Base-by-base conservation (phyloP, 2,113 vertebrate species). In the Delphinus delphis region DNA sequence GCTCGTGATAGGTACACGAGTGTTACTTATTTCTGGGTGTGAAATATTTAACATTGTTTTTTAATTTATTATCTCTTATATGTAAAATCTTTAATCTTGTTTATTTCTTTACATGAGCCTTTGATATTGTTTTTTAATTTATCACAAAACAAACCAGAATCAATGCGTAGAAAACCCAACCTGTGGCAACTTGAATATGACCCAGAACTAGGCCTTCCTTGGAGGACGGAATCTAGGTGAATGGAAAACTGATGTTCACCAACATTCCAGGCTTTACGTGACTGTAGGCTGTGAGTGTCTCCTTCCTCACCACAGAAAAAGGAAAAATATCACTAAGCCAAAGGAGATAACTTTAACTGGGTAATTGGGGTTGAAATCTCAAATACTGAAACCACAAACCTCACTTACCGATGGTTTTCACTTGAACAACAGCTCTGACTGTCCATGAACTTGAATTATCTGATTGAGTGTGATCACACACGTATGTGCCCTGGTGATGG, bases 391-490 rank as follows among this genome's bases (percentile, higher is more conserved):
- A 79, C 53, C 85, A 14, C 68, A 79, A 62, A 0, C 38, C 36
- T 76, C 44, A 98, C 98, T 99, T 96, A 99, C 99, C 86, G 4
- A 95, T 97, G 47, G 98, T 97, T 92, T 62, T 97, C 88, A 98
- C 97, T 0, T 96, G 95, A 53, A 99, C 96, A 81, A 98, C 79
- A 55, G 99, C 99, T 98, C 99, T 99, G 79, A 99, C 87, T 67
- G 73, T 99, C 99, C 99, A 99, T 0, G 31, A 63, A 5, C 97
- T 97, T 71, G 74, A 91, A 9, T 97, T 97, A 31, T 98, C 98
- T 41, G 23, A 50, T 1, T 98, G 53, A 13, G 87, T 94, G 33
- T 98, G 98, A 91, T 99, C 99, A 97, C 99, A 99, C 25, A 98
- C 98, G 4, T 99, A 99, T 0, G 70, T 96, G 60, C 98, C 99